These are phyloP conservation scores for Leptogaster cylindrica DNA, from an alignment of 2,888 invertebrate species.

Conservation along the genomic window DNA sequence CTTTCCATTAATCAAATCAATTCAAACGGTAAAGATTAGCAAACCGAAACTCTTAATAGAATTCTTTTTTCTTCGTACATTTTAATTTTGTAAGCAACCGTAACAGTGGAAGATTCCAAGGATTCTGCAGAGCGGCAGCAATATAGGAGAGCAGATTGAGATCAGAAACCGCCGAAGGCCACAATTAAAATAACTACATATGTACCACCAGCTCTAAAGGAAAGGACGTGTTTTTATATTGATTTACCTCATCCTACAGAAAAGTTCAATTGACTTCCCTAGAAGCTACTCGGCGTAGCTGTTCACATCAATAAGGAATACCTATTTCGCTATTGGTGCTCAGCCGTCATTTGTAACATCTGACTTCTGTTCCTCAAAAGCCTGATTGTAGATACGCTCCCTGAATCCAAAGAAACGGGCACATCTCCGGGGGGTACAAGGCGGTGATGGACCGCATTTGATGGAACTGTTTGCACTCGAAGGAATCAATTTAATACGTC, in stretches of 20 bases:
- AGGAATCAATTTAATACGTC: conserved; percentile 2
- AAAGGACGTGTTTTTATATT: too few relatives aligned
- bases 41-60: neutral
- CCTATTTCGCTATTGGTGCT: neutral
- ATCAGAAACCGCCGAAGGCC: conserved; percentile 11
- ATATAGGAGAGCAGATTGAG: conserved; percentile 5
- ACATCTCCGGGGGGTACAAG: too few relatives aligned
- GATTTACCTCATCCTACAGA: too few relatives aligned
- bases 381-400: too few relatives aligned
- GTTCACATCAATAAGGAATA: neutral
- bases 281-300: too few relatives aligned
- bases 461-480: conserved; percentile 3
- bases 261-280: too few relatives aligned
- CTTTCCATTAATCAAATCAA: conserved; percentile 34
- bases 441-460: too few relatives aligned
- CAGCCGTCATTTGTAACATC: neutral
- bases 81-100: conserved; percentile 16
- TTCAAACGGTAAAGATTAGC: conserved; percentile 34
- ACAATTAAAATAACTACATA: too few relatives aligned
- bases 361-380: neutral
- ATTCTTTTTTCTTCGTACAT: neutral
- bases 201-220: too few relatives aligned
- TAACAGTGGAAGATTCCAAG: neutral
- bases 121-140: neutral
- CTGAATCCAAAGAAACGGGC: too few relatives aligned